These are phyloP conservation scores for Pachyuromys duprasi DNA, from an alignment of 2,797 vertebrate species.

Conservation along the genomic window DNA sequence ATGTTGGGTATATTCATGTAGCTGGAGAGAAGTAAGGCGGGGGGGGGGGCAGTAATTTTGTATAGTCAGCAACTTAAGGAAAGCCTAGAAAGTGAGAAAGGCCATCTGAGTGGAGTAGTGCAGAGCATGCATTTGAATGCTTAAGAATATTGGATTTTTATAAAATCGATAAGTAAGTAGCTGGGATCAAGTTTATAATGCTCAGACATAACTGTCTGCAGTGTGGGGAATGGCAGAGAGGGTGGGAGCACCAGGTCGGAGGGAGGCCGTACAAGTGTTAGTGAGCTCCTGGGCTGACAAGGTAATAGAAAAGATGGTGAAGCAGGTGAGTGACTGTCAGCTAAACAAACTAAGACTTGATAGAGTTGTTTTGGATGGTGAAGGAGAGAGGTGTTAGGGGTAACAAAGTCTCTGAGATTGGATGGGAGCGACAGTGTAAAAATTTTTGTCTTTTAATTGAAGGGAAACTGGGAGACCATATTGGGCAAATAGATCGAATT, in stretches of 20 bases:
- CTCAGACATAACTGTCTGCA: neutral
- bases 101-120: neutral
- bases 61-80: neutral
- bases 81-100: neutral
- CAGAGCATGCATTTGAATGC: neutral
- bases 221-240: neutral
- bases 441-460: neutral
- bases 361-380: no score
- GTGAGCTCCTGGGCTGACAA: neutral
- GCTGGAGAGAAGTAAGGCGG: neutral
- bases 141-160: neutral
- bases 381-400: no score
- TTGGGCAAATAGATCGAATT: conserved; percentile 28
- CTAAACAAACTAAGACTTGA: no score
- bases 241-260: neutral
- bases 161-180: neutral
- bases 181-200: neutral
- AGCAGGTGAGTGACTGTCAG: no score
- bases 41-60: neutral
- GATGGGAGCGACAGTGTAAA: no score
- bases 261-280: neutral
- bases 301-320: neutral
- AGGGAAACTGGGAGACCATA: conserved; percentile 35
- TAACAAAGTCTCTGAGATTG: no score
- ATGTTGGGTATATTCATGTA: neutral